Conservation (phyloP, 2,113 vertebrate genomes). For the Eonycteris spelaea region DNA sequence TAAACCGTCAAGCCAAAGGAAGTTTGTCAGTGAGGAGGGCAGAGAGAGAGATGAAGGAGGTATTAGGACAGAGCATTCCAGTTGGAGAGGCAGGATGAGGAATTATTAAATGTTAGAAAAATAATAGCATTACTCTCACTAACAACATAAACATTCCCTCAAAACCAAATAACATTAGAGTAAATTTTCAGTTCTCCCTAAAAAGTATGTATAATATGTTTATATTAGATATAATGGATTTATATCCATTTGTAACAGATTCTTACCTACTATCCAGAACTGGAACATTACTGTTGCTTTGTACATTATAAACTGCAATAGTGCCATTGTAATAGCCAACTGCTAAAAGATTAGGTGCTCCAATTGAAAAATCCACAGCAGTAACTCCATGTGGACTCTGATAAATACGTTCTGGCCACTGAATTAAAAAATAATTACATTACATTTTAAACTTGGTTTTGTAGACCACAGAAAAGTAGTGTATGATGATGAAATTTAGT, state of each 20-base stretch:
- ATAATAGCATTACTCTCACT: background rate
- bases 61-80: background rate
- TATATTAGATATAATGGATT: too few species aligned
- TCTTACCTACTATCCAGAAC: conserved; percentile 86
- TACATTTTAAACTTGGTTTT: background rate
- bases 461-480: background rate
- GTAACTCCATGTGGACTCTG: conserved; percentile 85
- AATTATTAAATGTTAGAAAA: background rate
- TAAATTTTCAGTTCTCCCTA: background rate
- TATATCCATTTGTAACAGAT: background rate
- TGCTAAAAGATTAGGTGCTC: conserved; percentile 84
- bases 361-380: conserved; percentile 89
- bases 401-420: conserved; percentile 94
- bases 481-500: background rate
- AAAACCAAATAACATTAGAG: background rate
- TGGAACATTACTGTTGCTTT: background rate
- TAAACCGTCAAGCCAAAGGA: background rate
- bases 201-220: background rate
- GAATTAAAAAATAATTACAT: background rate
- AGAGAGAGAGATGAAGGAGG: background rate
- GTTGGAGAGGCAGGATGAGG: background rate
- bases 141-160: background rate
- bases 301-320: conserved; percentile 84
- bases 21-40: background rate
- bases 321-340: conserved; percentile 87